These are phyloP conservation scores for Augochlora pura DNA, from an alignment of 1,140 invertebrate genomes.

Conservation along the genomic window DNA sequence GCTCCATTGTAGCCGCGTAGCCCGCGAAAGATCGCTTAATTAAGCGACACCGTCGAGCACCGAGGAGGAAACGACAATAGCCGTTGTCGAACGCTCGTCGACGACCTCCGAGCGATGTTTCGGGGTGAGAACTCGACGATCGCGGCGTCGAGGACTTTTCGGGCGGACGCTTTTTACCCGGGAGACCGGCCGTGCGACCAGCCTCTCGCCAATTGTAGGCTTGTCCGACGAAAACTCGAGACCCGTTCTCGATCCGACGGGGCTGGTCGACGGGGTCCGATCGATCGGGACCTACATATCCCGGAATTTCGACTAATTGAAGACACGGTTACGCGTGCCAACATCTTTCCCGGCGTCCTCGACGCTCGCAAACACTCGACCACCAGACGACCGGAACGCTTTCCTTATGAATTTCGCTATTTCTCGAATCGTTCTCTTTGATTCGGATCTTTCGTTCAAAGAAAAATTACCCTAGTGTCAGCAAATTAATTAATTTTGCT, in stretches of 20 bases:
- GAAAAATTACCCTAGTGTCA: too few relatives aligned
- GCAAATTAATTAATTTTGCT: too few relatives aligned
- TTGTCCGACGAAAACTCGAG: neutral
- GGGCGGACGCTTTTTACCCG: neutral
- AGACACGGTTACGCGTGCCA: neutral
- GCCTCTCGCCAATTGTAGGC: neutral
- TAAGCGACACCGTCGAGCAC: neutral
- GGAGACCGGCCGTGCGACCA: neutral
- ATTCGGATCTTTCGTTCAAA: too few relatives aligned
- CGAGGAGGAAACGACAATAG: neutral
- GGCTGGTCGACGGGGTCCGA: neutral
- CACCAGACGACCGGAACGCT: too few relatives aligned
- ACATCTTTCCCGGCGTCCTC: neutral
- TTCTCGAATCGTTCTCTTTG: too few relatives aligned
- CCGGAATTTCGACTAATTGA: neutral
- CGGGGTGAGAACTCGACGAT: neutral
- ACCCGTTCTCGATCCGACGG: neutral
- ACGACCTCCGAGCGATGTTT: neutral
- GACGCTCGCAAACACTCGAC: too few relatives aligned
- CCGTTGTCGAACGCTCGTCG: neutral
- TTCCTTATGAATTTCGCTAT: too few relatives aligned
- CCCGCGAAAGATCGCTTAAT: neutral
- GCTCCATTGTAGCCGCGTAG: neutral
- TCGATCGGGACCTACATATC: neutral
- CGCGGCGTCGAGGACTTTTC: constrained; percentile 2